These are phyloP conservation scores for Mobula birostris DNA, from an alignment of 2,113 vertebrate genomes.

Conservation along the genomic window DNA sequence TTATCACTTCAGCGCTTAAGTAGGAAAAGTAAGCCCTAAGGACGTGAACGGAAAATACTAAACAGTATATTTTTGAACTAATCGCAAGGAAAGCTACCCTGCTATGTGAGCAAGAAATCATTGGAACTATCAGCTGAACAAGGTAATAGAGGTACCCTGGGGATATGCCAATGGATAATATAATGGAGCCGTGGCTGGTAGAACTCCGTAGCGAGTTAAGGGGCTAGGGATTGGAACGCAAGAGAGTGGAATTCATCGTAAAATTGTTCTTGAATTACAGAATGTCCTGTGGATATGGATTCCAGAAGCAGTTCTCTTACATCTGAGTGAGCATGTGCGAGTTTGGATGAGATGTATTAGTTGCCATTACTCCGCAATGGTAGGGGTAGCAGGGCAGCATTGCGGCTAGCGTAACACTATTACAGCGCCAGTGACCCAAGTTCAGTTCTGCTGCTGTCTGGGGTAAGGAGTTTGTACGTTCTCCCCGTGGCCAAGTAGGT, in stretches of 20 bases:
- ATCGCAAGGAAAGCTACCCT: neutral
- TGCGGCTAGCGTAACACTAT: too few relatives aligned
- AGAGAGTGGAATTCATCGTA: neutral
- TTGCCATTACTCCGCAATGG: too few relatives aligned
- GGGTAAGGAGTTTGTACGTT: too few relatives aligned
- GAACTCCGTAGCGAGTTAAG: neutral
- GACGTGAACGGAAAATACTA: neutral
- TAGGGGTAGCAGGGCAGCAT: too few relatives aligned
- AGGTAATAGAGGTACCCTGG: neutral
- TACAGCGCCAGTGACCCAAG: too few relatives aligned
- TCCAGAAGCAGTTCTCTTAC: neutral
- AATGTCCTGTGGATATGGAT: too few relatives aligned
- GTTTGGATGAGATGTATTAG: too few relatives aligned
- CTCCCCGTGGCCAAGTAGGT: too few relatives aligned
- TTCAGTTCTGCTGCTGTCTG: too few relatives aligned
- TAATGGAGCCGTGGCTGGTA: neutral
- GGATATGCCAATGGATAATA: neutral
- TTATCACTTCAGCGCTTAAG: neutral
- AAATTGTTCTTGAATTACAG: neutral
- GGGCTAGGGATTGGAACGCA: neutral
- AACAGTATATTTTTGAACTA: neutral
- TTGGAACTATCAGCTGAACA: neutral
- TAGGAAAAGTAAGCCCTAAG: neutral
- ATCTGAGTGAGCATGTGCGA: too few relatives aligned
- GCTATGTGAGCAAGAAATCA: neutral